Conservation (phyloP, 1,140 invertebrate genomes). For the Penaeus vannamei region DNA sequence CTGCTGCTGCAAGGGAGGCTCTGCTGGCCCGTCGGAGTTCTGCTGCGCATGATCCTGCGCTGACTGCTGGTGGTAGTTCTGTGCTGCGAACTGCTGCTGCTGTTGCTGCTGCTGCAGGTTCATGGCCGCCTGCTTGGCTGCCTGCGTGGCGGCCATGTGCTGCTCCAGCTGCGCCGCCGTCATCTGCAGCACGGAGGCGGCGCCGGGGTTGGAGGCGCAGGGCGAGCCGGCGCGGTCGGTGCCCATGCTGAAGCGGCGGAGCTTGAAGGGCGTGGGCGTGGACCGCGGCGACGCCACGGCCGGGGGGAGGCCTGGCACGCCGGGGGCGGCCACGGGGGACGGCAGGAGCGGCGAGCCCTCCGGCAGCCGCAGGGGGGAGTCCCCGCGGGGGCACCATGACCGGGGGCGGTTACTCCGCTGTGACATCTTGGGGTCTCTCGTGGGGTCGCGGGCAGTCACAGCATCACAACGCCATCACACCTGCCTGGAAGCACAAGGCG, state of each 20-base stretch:
- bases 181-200: constrained; percentile 44
- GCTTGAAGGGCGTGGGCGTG: constrained; percentile 63
- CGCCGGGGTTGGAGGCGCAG: constrained; percentile 3
- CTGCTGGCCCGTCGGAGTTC: background rate
- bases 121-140: constrained; percentile 13
- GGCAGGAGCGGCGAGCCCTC: constrained; percentile 34
- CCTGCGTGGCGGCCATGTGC: constrained; percentile 36
- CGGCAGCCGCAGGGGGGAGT: constrained; percentile 57
- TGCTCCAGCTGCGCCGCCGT: constrained; percentile 44
- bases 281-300: constrained; percentile 55
- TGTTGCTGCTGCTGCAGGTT: constrained; percentile 23
- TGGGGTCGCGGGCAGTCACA: background rate
- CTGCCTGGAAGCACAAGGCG: background rate
- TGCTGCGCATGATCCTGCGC: background rate
- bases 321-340: constrained; percentile 57
- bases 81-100: constrained; percentile 5
- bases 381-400: constrained; percentile 61
- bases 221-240: constrained; percentile 41
- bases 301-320: constrained; percentile 54
- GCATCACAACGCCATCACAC: constrained; percentile 52
- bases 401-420: constrained; percentile 51
- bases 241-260: constrained; percentile 57
- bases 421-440: constrained; percentile 8
- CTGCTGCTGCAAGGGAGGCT: background rate
- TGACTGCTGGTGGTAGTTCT: constrained; percentile 6